Conservation (phyloP, 2,113 vertebrate species). For the Sceloporus undulatus region DNA sequence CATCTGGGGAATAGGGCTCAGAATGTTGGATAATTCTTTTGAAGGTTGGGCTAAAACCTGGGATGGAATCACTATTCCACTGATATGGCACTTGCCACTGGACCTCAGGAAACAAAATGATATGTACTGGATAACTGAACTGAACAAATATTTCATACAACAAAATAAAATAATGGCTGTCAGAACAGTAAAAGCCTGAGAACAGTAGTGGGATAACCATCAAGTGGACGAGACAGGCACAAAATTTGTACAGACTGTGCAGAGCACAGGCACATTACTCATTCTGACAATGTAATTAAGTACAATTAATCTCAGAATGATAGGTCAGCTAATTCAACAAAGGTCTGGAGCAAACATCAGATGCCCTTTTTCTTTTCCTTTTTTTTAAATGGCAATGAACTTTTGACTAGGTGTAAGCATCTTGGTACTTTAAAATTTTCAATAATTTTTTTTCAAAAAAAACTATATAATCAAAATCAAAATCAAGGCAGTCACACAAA, state of each 20-base stretch:
- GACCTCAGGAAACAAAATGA: background rate
- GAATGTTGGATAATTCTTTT: no score
- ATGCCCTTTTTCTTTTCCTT: conserved; percentile 17
- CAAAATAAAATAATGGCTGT: background rate
- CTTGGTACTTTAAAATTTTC: background rate
- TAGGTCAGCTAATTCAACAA: conserved; percentile 29
- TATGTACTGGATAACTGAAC: background rate
- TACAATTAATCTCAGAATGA: conserved; percentile 35
- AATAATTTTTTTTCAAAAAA: no score
- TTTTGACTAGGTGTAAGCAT: background rate
- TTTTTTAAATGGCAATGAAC: background rate
- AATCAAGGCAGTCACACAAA: background rate
- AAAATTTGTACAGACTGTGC: conserved; percentile 2
- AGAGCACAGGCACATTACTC: background rate
- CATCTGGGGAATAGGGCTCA: no score
- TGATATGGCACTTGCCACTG: no score
- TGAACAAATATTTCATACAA: background rate
- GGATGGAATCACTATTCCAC: no score
- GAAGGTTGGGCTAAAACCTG: no score
- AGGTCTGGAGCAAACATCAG: conserved; percentile 14
- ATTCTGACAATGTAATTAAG: conserved; percentile 8
- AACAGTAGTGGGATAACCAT: background rate
- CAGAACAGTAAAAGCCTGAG: background rate
- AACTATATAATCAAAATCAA: no score
- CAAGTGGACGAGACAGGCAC: conserved; percentile 23